Evolutionary conservation across 1,140 invertebrate species (phyloP), one percentile per base, ranked within the genome.

Genomic region (Zaprionus gabonicus): DNA sequence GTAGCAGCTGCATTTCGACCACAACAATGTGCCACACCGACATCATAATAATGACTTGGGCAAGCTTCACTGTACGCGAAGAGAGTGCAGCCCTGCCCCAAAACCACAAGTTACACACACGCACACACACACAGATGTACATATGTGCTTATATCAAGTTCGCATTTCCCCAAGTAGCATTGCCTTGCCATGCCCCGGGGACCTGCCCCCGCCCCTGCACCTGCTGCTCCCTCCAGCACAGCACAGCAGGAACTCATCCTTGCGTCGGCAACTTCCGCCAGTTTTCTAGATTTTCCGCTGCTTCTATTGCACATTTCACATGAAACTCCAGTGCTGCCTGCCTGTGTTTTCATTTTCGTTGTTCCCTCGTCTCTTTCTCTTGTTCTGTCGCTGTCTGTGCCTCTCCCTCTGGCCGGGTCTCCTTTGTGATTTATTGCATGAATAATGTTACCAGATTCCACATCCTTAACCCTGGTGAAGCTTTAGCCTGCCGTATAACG

Each of bases 361-460:
- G 31, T 56, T 63, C 27, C 51, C 36, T 28, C 20, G 20, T 20
- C 20, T 20, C 31, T 34, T 34, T 0, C 9, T 34, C 31, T 34
- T 10, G n/a, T 27, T 28, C 23, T 49, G 27, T 9, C 15, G 31
- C 56, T 34, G 57, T 55, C 36, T 41, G 10, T 38, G 27, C 34
- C 38, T 15, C 38, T 51, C 46, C 28, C 20, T 49, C 12, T 25
- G 58, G 17, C 57, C 27, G 57, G 20, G 64, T 60, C 62, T 67
- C 71, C 71, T 74, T 74, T 74, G 63, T 74, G 71, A 74, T 74
- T 74, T 74, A 67, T 74, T 59, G 53, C 71, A 60, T 68, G 46
- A 60, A 67, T 74, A 74, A 74, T 68, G 64, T 72, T 71, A 58
- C 56, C 56, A 69, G 58, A 69, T 69, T 57, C 66, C 66, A 67